Percentiles rank a stretch among this genome's conserved stretches.
Conservation (phyloP, 2,797 vertebrate species). For the Oreortyx pictus region DNA sequence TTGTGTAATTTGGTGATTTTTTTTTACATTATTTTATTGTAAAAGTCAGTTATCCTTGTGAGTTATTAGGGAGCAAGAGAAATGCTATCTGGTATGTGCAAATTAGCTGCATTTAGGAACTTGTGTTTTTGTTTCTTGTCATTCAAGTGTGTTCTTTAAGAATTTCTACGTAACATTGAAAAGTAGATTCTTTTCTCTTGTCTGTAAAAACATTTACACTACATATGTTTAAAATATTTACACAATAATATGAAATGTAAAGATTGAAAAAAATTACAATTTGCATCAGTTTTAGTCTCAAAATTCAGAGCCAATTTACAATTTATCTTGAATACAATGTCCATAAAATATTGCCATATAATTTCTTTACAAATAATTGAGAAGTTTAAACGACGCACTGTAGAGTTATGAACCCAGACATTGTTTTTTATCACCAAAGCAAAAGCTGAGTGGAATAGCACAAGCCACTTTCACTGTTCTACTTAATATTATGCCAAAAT, state of each 20-base stretch:
- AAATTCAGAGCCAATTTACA: constrained; percentile 3
- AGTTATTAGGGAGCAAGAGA: background rate
- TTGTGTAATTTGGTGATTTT: background rate
- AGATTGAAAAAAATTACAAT: background rate
- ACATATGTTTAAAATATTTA: background rate
- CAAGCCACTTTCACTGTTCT: constrained; percentile 55
- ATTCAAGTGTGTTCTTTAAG: background rate
- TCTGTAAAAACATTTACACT: constrained; percentile 1
- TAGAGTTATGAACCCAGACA: background rate
- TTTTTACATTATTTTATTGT: background rate
- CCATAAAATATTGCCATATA: background rate
- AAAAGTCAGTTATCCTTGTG: background rate
- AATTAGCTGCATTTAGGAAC: background rate
- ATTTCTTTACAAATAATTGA: background rate
- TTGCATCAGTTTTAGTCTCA: background rate
- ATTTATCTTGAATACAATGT: background rate
- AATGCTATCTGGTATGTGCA: background rate
- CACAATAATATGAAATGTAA: constrained; percentile 8
- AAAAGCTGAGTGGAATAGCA: constrained; percentile 11
- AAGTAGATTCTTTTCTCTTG: background rate
- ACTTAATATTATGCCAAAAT: background rate
- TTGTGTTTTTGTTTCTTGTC: background rate
- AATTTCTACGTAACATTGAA: background rate
- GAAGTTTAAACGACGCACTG: background rate
- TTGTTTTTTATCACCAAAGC: constrained; percentile 1